Evolutionary conservation across 2,888 invertebrate species (phyloP).

Genomic region (Anticlea derivata): DNA sequence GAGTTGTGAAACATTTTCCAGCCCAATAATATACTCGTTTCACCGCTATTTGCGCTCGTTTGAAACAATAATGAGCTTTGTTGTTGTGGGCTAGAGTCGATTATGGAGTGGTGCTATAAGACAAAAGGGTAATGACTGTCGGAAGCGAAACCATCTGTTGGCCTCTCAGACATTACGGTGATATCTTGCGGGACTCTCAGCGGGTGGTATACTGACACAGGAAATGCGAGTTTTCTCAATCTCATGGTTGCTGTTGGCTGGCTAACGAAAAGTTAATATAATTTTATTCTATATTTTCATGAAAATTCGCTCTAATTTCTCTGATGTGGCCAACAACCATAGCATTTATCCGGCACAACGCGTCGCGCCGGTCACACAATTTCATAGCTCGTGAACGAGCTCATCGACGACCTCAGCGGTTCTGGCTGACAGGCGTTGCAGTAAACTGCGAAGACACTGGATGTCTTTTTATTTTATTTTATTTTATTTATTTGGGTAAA

Average conservation of each 20-base stretch:
- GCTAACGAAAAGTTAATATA: constrained; percentile 2
- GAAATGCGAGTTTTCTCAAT: constrained; percentile 39
- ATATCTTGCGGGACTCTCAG: constrained; percentile 55
- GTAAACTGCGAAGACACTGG: no score
- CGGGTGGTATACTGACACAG: constrained; percentile 52
- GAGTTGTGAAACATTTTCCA: constrained; percentile 66
- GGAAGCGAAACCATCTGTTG: constrained; percentile 72
- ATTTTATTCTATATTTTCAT: not conserved
- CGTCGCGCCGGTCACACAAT: no score
- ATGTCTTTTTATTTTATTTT: no score
- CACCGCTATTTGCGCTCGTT: constrained; percentile 48
- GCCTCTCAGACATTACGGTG: constrained; percentile 69
- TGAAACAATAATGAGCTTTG: constrained; percentile 42
- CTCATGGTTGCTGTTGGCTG: constrained; percentile 1
- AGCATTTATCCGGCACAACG: no score
- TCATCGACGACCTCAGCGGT: no score
- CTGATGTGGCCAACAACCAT: no score
- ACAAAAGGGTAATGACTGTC: constrained; percentile 72
- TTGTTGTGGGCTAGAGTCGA: constrained; percentile 38
- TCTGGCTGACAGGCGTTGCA: no score
- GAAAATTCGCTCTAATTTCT: no score
- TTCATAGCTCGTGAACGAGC: no score
- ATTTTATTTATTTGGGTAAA: no score
- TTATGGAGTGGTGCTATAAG: constrained; percentile 51
- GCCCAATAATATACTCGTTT: constrained; percentile 64